Evolutionary conservation across 2,888 invertebrate genomes (phyloP).

Genomic region (Buathra laborator): DNA sequence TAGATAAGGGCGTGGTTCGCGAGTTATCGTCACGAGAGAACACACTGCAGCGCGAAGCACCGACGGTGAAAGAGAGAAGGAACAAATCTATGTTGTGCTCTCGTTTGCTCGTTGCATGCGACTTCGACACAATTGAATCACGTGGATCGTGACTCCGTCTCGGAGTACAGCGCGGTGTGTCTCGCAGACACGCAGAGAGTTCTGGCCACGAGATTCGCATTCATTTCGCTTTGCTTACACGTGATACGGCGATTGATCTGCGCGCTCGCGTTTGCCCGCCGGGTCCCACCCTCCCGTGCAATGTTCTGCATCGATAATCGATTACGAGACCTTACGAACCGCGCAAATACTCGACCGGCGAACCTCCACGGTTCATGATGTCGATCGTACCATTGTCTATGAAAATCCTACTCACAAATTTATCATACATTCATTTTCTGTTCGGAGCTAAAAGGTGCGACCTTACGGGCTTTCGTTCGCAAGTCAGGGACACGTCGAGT

Average conservation of each 20-base stretch:
- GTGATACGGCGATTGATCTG: slow-evolving; percentile 42
- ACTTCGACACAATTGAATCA: slow-evolving; percentile 53
- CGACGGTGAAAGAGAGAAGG: slow-evolving; percentile 36
- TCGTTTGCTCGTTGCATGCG: background rate
- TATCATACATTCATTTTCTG: background rate
- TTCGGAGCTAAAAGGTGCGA: background rate
- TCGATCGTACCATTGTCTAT: slow-evolving; percentile 22
- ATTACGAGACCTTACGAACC: slow-evolving; percentile 53
- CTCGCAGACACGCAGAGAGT: slow-evolving; percentile 43
- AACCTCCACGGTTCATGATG: background rate
- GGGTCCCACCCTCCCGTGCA: slow-evolving; percentile 52
- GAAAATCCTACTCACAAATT: background rate
- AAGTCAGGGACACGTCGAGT: background rate
- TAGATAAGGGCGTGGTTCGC: slow-evolving; percentile 65
- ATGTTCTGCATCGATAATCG: slow-evolving; percentile 58
- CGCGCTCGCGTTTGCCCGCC: slow-evolving; percentile 18
- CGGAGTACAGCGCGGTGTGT: slow-evolving; percentile 6
- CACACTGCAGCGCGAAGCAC: slow-evolving; percentile 15
- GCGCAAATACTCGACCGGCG: background rate
- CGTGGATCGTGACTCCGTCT: slow-evolving; percentile 63
- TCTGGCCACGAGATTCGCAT: slow-evolving; percentile 46
- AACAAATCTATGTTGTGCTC: slow-evolving; percentile 39
- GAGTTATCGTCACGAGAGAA: slow-evolving; percentile 65
- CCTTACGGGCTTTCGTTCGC: background rate
- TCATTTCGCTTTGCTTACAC: slow-evolving; percentile 51